A percentile compares a stretch with the other conserved stretches of the same genome.
Conservation (phyloP, 1,140 invertebrate genomes). For the Micrasema longulum region DNA sequence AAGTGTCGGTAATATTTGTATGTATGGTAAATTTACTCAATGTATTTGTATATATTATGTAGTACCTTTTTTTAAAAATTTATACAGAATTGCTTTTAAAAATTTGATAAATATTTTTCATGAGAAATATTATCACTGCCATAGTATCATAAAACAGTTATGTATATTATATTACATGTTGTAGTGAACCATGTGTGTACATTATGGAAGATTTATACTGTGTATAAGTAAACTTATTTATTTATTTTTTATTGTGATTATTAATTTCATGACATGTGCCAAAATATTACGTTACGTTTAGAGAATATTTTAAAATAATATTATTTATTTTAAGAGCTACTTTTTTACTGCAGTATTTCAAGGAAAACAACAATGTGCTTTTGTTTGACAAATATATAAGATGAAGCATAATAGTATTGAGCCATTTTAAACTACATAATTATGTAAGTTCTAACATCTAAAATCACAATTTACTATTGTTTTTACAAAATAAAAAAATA, state of each 20-base stretch:
- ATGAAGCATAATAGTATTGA: no score
- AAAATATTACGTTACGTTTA: slow-evolving; percentile 46
- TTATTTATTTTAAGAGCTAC: slow-evolving; percentile 30
- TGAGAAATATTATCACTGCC: slow-evolving; percentile 24
- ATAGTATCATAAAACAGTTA: slow-evolving; percentile 6
- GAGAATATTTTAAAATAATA: slow-evolving; percentile 18
- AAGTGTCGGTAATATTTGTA: no score
- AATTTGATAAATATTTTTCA: not conserved
- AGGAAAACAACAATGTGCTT: no score
- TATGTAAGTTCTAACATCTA: no score
- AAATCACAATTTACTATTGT: no score
- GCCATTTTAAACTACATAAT: not conserved
- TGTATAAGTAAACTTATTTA: slow-evolving; percentile 49
- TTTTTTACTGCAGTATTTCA: slow-evolving; percentile 7
- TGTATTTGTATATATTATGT: no score
- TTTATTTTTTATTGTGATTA: slow-evolving; percentile 51
- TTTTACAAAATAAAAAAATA: no score
- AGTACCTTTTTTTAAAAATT: no score
- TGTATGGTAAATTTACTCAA: no score
- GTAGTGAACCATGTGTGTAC: slow-evolving; percentile 8
- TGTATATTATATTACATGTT: slow-evolving; percentile 11
- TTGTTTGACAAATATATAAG: no score
- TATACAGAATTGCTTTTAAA: not conserved
- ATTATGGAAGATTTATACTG: slow-evolving; percentile 43
- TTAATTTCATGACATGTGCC: slow-evolving; percentile 53